Evolutionary conservation across 2,888 invertebrate species (phyloP).

Genomic region (Leucophora obtusa): DNA sequence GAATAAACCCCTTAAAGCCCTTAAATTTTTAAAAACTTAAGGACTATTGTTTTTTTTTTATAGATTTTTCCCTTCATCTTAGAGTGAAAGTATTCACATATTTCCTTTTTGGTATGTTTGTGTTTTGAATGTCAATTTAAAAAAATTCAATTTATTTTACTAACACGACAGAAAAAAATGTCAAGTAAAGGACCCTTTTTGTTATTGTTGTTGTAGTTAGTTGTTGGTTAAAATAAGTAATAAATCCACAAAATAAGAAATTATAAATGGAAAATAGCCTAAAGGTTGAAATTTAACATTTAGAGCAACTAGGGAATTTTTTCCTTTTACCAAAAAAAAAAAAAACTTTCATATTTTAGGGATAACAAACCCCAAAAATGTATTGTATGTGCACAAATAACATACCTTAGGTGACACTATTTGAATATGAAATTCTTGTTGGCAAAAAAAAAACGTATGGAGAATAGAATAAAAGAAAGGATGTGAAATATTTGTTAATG

Average conservation of each 20-base stretch:
- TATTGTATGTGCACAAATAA: slow-evolving; percentile 3
- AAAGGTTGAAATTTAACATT: slow-evolving; percentile 47
- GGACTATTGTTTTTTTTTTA: neutral
- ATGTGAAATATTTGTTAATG: slow-evolving; percentile 28
- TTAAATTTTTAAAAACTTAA: too few relatives aligned
- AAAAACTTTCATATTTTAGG: slow-evolving; percentile 42
- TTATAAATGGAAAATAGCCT: slow-evolving; percentile 38
- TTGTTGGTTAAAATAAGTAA: slow-evolving; percentile 43
- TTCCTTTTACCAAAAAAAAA: slow-evolving; percentile 1
- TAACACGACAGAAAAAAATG: slow-evolving; percentile 22
- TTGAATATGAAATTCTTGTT: slow-evolving; percentile 54
- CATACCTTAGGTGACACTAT: slow-evolving; percentile 48
- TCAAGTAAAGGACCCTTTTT: slow-evolving; percentile 29
- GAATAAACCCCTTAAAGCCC: too few relatives aligned
- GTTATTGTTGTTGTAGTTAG: too few relatives aligned
- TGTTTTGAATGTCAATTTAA: slow-evolving; percentile 47
- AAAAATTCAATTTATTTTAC: slow-evolving; percentile 44
- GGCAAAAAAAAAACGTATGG: neutral
- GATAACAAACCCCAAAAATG: slow-evolving; percentile 21
- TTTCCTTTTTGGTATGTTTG: slow-evolving; percentile 32
- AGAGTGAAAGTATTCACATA: neutral
- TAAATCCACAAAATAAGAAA: slow-evolving; percentile 55
- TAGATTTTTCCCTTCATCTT: neutral
- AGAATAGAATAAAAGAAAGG: slow-evolving; percentile 23
- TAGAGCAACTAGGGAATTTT: neutral